These are phyloP conservation scores for Laticauda laticaudata DNA, from an alignment of 2,113 vertebrate genomes.

Conservation along the genomic window DNA sequence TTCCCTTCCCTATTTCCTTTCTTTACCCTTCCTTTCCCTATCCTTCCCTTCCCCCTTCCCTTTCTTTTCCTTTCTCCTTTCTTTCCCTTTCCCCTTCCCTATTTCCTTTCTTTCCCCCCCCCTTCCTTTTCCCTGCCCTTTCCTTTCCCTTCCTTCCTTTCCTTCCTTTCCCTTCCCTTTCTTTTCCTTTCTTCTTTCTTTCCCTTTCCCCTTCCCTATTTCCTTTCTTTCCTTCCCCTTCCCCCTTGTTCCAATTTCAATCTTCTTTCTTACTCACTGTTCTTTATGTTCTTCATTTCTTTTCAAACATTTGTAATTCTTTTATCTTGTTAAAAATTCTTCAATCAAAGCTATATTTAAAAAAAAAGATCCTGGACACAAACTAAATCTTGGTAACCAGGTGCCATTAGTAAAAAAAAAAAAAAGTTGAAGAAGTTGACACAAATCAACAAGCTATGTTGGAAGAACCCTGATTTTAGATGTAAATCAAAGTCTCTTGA, in stretches of 20 bases:
- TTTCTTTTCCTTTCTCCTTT: no score
- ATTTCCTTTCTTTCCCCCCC: no score
- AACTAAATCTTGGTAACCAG: not conserved
- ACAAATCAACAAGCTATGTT: not conserved
- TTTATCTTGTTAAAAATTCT: not conserved
- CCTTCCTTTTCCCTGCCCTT: no score
- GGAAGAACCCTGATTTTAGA: not conserved
- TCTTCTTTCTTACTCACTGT: not conserved
- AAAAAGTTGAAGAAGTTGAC: not conserved
- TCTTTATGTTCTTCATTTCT: not conserved
- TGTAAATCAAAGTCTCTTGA: not conserved
- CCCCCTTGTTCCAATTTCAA: not conserved
- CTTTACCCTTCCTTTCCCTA: no score
- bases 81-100: no score
- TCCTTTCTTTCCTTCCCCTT: not conserved
- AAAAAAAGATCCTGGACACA: not conserved
- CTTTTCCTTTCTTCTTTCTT: no score
- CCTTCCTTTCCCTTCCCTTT: no score
- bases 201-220: not conserved
- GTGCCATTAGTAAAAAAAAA: not conserved
- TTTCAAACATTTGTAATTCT: not conserved
- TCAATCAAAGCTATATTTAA: not conserved
- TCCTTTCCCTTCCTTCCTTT: no score
- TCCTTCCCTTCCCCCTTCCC: fast-evolving
- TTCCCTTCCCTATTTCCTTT: not conserved